These are phyloP conservation scores for Ramazzottius varieornatus DNA, from an alignment of 2,888 invertebrate species.

Conservation along the genomic window DNA sequence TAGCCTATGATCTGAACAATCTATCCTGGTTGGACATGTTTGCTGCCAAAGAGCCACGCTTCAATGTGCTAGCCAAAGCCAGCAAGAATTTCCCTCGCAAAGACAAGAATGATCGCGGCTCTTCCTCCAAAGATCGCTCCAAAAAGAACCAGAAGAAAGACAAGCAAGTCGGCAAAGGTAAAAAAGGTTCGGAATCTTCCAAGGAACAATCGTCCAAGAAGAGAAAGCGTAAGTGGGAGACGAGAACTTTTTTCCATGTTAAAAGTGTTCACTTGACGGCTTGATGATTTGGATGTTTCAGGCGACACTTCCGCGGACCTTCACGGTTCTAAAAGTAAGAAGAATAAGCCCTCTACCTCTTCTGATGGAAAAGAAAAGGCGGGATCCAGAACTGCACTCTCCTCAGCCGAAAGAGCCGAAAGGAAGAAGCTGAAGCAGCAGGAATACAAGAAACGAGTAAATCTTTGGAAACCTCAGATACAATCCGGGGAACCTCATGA, in stretches of 20 bases:
- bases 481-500: neutral
- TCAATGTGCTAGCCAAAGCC: neutral
- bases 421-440: neutral
- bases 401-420: neutral
- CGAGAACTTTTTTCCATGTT: neutral
- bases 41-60: neutral
- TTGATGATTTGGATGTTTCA: too few relatives aligned
- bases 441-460: neutral
- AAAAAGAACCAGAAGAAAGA: neutral
- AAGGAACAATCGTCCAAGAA: neutral
- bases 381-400: neutral
- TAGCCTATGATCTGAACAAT: neutral
- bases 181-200: too few relatives aligned
- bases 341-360: neutral
- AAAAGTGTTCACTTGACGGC: too few relatives aligned
- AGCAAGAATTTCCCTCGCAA: neutral
- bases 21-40: neutral
- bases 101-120: neutral
- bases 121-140: neutral
- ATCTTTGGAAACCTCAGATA: neutral
- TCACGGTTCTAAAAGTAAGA: neutral
- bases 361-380: neutral
- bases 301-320: too few relatives aligned
- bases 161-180: too few relatives aligned
- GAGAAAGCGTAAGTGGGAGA: neutral